Percentiles rank a stretch among this genome's conserved stretches.
Evolutionary conservation across 2,113 vertebrate genomes (phyloP).

Genomic region (Lophotis ruficrista): DNA sequence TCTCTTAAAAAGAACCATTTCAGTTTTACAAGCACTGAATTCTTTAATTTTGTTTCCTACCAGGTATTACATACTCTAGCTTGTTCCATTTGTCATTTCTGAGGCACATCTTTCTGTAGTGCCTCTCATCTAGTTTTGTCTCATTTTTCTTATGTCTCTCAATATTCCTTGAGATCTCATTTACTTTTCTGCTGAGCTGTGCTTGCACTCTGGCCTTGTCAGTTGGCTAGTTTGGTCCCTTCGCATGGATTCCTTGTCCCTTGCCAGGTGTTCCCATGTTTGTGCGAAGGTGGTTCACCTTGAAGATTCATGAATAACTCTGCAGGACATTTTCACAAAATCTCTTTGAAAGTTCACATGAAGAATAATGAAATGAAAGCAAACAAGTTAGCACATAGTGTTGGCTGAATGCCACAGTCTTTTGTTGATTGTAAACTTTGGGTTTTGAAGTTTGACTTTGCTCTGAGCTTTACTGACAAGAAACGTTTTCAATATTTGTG

Average conservation of each 20-base stretch:
- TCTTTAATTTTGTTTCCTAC: background rate
- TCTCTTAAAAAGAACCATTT: background rate
- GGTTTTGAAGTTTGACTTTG: background rate
- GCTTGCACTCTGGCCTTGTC: background rate
- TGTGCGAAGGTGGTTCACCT: background rate
- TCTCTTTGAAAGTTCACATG: background rate
- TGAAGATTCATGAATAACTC: background rate
- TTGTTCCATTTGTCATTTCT: background rate
- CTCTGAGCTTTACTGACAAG: background rate
- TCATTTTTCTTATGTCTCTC: background rate
- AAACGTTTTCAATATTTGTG: background rate
- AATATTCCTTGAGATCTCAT: background rate
- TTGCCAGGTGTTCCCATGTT: background rate
- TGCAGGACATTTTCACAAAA: background rate
- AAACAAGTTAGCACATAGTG: background rate
- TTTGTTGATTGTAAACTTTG: background rate
- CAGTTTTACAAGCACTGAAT: background rate
- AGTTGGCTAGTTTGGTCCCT: background rate
- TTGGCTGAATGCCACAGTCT: background rate
- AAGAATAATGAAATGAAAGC: background rate
- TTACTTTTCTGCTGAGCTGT: background rate
- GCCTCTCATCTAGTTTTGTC: background rate
- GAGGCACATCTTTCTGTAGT: background rate
- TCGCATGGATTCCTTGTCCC: background rate
- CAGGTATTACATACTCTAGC: background rate